Conservation (phyloP, 64 coral and sea anemone species). For the Anthopleura sola region DNA sequence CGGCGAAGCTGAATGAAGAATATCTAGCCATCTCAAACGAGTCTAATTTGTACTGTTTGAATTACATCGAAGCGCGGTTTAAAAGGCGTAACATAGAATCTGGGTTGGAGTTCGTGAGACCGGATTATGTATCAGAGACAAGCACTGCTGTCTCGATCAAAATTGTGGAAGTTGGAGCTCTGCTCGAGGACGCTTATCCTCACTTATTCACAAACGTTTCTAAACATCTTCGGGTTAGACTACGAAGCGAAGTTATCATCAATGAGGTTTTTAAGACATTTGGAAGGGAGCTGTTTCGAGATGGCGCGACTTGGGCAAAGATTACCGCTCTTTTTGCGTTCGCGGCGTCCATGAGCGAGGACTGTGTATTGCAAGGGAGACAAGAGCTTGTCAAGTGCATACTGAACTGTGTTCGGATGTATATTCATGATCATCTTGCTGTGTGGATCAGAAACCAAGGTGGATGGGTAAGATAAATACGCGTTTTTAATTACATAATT, state of each 20-base stretch:
- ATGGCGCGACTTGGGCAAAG: conserved; percentile 78
- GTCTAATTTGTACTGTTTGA: conserved; percentile 86
- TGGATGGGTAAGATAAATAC: conserved; percentile 74
- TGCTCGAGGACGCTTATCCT: conserved; percentile 78
- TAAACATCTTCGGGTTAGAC: conserved; percentile 68
- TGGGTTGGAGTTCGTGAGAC: conserved; percentile 71
- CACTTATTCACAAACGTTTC: conserved; percentile 80
- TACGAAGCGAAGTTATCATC: conserved; percentile 90
- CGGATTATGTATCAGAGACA: conserved; percentile 51
- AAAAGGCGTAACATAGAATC: conserved; percentile 84
- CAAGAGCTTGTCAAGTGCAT: conserved; percentile 90
- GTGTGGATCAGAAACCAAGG: conserved; percentile 92
- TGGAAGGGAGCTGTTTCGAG: conserved; percentile 76
- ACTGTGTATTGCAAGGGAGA: conserved; percentile 71
- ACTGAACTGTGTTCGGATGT: conserved; percentile 64
- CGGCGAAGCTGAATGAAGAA: conserved; percentile 81
- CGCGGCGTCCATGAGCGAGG: conserved; percentile 64
- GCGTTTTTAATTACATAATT: too few species aligned
- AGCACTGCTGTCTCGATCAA: conserved; percentile 49
- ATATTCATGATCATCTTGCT: conserved; percentile 82
- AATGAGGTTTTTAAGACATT: conserved; percentile 81
- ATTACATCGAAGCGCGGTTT: conserved; percentile 89
- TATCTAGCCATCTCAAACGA: conserved; percentile 81
- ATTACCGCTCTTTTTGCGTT: conserved; percentile 90
- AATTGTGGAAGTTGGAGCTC: conserved; percentile 78